Evolutionary conservation across 30 jellyfish, hydroid and myxozoan genomes (phyloP), one percentile per base, ranked within the genome.

Genomic region (Aurelia sp.): DNA sequence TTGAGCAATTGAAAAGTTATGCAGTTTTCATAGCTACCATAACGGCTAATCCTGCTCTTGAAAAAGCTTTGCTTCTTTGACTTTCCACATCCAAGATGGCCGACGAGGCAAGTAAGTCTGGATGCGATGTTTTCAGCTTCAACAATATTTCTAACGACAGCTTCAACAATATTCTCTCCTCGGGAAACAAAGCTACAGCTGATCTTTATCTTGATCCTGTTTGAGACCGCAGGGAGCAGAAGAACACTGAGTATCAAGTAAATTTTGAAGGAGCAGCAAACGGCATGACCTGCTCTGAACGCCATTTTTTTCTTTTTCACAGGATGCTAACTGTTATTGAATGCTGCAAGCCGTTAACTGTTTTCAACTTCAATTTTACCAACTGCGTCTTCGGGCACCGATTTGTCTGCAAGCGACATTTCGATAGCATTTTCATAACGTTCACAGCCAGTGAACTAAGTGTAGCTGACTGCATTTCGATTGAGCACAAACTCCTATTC

Each of bases 191-290:
- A 21, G 48, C 76, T 65, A 53, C 76, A 65, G 76, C 7, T 21
- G 48, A 38, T 38, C 48, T 38, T 38, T 48, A 38, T 38, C 48
- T 38, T 38, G 76, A 65, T 65, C 48, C 48, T 65, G 16, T 65
- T 41, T 30, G 48, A 65, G 48, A 65, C 76, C 7, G 7, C 44
- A 65, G 76, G 76, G 7, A 19, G 76, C 76, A 65, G 47, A 65
- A 65, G 76, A 19, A 65, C 76, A 65, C 76, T 65, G 76, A 71
- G 66, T 71, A 71, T 71, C 66, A 71, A 71, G 82, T 71, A 13
- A 71, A 71, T 24, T 71, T 71, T 71, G 66, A 8, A 71, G 65
- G 66, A 71, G 82, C 63, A 71, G 82, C 82, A 71, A 40, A 40
- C 66, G 82, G 82, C 63, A 41, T 35, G 35, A 41, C 86, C 60